Conservation (phyloP, 1,140 invertebrate genomes). For the Dendroctonus ponderosae region DNA sequence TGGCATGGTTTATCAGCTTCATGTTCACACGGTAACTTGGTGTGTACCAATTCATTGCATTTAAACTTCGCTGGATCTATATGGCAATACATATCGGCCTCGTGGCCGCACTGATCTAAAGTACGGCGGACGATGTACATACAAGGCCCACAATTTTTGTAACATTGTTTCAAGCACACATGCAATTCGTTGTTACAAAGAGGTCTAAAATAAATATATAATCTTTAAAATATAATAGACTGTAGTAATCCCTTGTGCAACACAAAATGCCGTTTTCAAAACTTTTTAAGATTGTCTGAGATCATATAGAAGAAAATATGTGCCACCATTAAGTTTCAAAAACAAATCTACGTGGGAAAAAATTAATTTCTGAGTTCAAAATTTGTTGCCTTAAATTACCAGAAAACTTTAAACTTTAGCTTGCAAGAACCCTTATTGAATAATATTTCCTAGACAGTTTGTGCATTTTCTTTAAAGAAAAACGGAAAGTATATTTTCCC, state of each 20-base stretch:
- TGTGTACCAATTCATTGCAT: slow-evolving; percentile 48
- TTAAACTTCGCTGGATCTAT: slow-evolving; percentile 44
- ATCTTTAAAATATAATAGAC: background rate
- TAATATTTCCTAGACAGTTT: too few relatives aligned
- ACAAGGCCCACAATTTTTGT: slow-evolving; percentile 53
- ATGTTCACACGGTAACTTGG: slow-evolving; percentile 55
- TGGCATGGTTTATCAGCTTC: slow-evolving; percentile 51
- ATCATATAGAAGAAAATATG: too few relatives aligned
- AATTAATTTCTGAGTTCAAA: too few relatives aligned
- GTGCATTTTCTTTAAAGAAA: too few relatives aligned
- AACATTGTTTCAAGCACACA: slow-evolving; percentile 54
- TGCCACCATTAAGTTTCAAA: too few relatives aligned
- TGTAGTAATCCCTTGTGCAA: background rate
- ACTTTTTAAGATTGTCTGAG: too few relatives aligned
- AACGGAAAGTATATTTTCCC: too few relatives aligned
- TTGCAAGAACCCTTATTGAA: too few relatives aligned
- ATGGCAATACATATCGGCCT: slow-evolving; percentile 48
- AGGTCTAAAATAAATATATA: slow-evolving; percentile 38
- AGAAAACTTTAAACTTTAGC: background rate
- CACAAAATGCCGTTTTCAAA: slow-evolving; percentile 30
- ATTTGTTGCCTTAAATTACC: too few relatives aligned
- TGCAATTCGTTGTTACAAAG: slow-evolving; percentile 53
- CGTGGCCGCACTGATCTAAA: slow-evolving; percentile 54
- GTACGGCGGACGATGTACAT: slow-evolving; percentile 45
- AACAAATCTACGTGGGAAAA: too few relatives aligned